Base-by-base conservation (phyloP, 2,797 vertebrate genomes). In the Vireo griseus region DNA sequence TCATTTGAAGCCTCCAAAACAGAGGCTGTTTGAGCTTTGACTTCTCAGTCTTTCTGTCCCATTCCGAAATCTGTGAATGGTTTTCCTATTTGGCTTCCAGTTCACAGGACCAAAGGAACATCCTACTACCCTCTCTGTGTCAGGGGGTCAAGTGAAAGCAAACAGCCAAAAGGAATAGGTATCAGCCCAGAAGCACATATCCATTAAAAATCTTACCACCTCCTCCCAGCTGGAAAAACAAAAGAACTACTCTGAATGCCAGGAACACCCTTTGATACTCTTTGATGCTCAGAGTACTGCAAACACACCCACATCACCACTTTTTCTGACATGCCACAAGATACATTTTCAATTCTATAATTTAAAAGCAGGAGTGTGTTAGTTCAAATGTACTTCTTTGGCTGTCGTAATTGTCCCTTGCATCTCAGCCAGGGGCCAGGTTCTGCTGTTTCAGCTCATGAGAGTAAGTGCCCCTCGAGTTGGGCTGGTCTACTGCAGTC, bases 201-300 rank as follows among this genome's bases (percentile, higher is more conserved):
- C 47, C 28, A 48, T 45, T 68, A 54, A 45, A 94, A 94, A 19
- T 31, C 75, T 86, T 92, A 86, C 93, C 83, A 48, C 13, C 8
- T n/a, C 51, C 86, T 91, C 52, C 72, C 92, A 91, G 90, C 40
- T 93, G 88, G 81, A 75, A 92, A 93, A 90, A 61, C n/a, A 79
- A 44, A 78, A 73, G 19, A 86, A 37, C 33, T n/a, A 19, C 73
- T 78, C 39, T 58, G 59, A 69, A 24, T 54, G n/a, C 45, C 66
- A 79, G 66, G 68, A 92, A 80, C 2, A 0, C 28, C 73, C 57
- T 59, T 77, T 86, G 84, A 58, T 85, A n/a, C n/a, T n/a, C 63
- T 78, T 77, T 86, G 84, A 58, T 85, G 31, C 42, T 81, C 35
- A 28, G 31, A 71, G 11, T 54, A 18, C 21, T 68, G 62, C 62